Evolutionary conservation across 1,140 invertebrate species (phyloP).

Genomic region (Batillaria attramentaria): DNA sequence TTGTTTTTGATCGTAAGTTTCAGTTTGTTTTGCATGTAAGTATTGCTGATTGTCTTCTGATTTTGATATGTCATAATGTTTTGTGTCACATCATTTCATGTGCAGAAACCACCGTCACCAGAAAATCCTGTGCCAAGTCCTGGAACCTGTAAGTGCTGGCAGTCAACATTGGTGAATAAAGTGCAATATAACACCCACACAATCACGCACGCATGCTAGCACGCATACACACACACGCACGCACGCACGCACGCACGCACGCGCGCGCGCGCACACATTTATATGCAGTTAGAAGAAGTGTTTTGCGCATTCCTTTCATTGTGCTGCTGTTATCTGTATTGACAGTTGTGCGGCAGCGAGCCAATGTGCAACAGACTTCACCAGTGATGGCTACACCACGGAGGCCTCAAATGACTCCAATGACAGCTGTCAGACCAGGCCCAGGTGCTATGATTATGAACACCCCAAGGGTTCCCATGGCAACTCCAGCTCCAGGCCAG

Average conservation of each 20-base stretch:
- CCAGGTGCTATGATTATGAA: background rate
- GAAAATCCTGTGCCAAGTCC: too few relatives aligned
- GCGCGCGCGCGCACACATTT: background rate
- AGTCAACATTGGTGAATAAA: too few relatives aligned
- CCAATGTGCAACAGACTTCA: background rate
- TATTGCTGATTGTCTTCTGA: too few relatives aligned
- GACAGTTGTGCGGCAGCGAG: conserved; percentile 23
- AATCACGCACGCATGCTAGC: background rate
- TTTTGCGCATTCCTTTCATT: too few relatives aligned
- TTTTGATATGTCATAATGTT: too few relatives aligned
- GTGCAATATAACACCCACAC: conserved; percentile 9
- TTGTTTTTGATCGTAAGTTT: too few relatives aligned
- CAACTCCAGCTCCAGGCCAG: background rate
- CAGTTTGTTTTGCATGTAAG: too few relatives aligned
- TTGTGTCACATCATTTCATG: too few relatives aligned
- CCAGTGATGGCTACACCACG: too few relatives aligned
- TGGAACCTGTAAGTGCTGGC: too few relatives aligned
- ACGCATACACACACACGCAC: background rate
- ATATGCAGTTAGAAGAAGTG: background rate
- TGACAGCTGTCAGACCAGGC: background rate
- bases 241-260: conserved; percentile 1
- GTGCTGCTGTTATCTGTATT: background rate
- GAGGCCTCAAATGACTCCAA: background rate
- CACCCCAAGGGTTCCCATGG: background rate
- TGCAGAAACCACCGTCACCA: too few relatives aligned